Percentiles rank a stretch among this genome's conserved stretches.
Evolutionary conservation across 2,113 vertebrate genomes (phyloP).

Genomic region (Tautogolabrus adspersus): DNA sequence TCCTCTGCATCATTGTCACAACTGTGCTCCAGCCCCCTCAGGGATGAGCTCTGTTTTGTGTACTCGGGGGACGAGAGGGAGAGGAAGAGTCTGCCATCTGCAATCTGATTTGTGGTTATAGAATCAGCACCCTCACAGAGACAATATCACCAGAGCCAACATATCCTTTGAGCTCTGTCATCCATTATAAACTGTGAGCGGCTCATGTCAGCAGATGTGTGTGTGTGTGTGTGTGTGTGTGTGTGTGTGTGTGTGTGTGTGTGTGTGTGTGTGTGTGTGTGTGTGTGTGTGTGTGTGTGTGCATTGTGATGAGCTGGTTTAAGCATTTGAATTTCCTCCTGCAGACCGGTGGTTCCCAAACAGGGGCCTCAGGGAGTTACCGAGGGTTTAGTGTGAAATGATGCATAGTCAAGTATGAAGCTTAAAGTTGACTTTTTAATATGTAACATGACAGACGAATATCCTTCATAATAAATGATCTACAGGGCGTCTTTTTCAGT

Average conservation of each 20-base stretch:
- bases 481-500: too few relatives aligned
- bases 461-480: too few relatives aligned
- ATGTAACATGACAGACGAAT: too few relatives aligned
- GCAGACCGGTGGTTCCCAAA: constrained; percentile 47
- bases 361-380: background rate
- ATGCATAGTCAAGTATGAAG: background rate
- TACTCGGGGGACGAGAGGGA: constrained; percentile 61
- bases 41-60: constrained; percentile 66
- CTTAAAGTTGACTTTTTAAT: too few relatives aligned
- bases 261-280: constrained; percentile 57
- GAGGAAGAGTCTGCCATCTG: constrained; percentile 40
- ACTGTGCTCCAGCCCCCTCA: constrained; percentile 61
- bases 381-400: constrained; percentile 42
- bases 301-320: constrained; percentile 63
- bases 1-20: constrained; percentile 66
- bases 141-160: constrained; percentile 50
- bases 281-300: constrained; percentile 49
- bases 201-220: constrained; percentile 51
- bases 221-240: constrained; percentile 63
- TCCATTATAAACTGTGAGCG: constrained; percentile 59
- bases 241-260: constrained; percentile 62
- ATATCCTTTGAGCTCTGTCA: constrained; percentile 55
- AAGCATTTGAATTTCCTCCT: constrained; percentile 41
- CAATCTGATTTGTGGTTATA: constrained; percentile 64
- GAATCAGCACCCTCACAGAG: constrained; percentile 53